These are phyloP conservation scores for Drosophila quasianomalipes DNA, from an alignment of 2,888 invertebrate species.

Conservation along the genomic window DNA sequence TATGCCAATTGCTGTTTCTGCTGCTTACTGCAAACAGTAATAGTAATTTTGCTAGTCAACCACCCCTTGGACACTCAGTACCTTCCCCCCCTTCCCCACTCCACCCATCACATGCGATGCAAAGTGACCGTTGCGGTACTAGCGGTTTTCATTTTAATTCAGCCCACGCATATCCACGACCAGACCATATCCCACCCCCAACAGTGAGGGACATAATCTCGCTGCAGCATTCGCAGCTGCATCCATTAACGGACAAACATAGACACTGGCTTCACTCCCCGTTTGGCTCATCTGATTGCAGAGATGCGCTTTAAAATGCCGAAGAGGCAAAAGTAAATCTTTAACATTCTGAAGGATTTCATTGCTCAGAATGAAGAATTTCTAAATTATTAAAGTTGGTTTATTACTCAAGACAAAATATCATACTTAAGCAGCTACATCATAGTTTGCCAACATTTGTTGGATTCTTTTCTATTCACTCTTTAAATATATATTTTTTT, in stretches of 20 bases:
- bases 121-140: conserved; percentile 59
- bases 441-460: not conserved
- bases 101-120: conserved; percentile 11
- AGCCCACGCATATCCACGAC: conserved; percentile 27
- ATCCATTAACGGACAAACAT: conserved; percentile 26
- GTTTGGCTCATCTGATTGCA: not conserved
- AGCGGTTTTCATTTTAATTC: conserved; percentile 56
- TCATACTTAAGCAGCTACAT: not conserved
- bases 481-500: not conserved
- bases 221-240: conserved; percentile 8
- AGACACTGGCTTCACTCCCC: conserved; percentile 6
- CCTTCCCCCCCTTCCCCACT: not conserved
- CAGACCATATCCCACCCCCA: conserved; percentile 13
- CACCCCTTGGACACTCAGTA: not conserved
- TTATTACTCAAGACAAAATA: not conserved
- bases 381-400: fast-evolving
- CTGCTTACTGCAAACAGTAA: conserved; percentile 14
- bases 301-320: conserved; percentile 23
- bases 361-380: not conserved
- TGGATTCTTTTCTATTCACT: not conserved
- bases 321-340: not conserved
- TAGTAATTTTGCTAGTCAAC: conserved; percentile 34
- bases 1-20: conserved; percentile 20
- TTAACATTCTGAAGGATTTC: not conserved
- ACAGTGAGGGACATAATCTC: conserved; percentile 32